phyloP scores from a whole-genome alignment of 2,888 invertebrate species.

The Drosophila macrospina region DNA sequence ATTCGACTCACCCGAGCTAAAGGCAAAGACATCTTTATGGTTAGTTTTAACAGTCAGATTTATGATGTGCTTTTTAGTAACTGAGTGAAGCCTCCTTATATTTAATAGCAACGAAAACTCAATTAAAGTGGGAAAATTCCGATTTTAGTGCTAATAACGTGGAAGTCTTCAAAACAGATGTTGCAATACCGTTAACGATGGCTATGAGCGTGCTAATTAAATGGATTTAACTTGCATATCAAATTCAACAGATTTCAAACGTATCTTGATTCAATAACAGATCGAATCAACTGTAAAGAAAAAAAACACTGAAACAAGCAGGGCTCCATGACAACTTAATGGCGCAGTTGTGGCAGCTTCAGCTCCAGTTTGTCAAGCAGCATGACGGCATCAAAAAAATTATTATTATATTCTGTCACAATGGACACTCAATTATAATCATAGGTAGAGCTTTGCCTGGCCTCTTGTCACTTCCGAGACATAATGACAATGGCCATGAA shows the following conservation, averaged over 20 bases:
- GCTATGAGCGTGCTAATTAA: conserved; percentile 6
- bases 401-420: conserved; percentile 61
- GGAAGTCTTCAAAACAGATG: conserved; percentile 11
- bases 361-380: conserved; percentile 62
- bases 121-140: conserved; percentile 21
- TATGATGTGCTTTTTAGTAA: conserved; percentile 14
- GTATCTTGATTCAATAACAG: conserved; percentile 32
- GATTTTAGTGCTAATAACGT: conserved; percentile 25
- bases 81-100: conserved; percentile 5
- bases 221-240: conserved; percentile 27
- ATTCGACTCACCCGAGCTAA: conserved; percentile 34
- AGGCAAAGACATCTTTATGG: conserved; percentile 15
- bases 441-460: conserved; percentile 29
- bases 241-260: conserved; percentile 2
- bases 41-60: conserved; percentile 23
- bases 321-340: conserved; percentile 32
- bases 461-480: conserved; percentile 74
- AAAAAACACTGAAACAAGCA: conserved; percentile 14
- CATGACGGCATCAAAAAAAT: conserved; percentile 68
- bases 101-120: conserved; percentile 1
- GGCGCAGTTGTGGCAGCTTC: conserved; percentile 23
- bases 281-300: conserved; percentile 24
- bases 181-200: conserved; percentile 24
- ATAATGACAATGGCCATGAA: conserved; percentile 65
- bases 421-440: conserved; percentile 61